Conservation (phyloP, 2,888 invertebrate species). For the Suillia variegata region DNA sequence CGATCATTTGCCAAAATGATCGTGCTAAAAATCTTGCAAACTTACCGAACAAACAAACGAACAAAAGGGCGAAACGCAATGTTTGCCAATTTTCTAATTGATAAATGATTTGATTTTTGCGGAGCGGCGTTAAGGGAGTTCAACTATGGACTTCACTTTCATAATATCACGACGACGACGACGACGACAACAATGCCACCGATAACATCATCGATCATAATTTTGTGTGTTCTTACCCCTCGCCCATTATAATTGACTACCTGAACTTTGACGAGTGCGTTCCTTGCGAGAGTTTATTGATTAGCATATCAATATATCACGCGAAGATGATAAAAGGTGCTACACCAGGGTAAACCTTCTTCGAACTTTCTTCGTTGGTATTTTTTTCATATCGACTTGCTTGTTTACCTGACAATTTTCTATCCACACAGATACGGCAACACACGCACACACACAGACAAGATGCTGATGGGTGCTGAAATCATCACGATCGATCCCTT, state of each 20-base stretch:
- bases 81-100: slow-evolving; percentile 52
- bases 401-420: neutral
- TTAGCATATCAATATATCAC: slow-evolving; percentile 46
- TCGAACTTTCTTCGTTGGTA: neutral
- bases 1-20: neutral
- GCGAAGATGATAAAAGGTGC: neutral
- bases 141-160: neutral
- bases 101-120: slow-evolving; percentile 50
- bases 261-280: too few relatives aligned
- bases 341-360: neutral
- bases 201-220: slow-evolving; percentile 1
- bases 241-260: neutral
- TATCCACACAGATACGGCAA: neutral
- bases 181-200: too few relatives aligned
- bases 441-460: neutral
- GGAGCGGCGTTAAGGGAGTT: neutral
- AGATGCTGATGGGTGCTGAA: neutral
- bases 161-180: too few relatives aligned
- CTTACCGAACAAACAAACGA: neutral
- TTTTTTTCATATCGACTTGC: neutral
- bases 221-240: neutral
- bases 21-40: neutral
- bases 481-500: neutral
- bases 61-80: slow-evolving; percentile 42
- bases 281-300: slow-evolving; percentile 35